phyloP scores from a whole-genome alignment of 2,888 invertebrate genomes.

The Dryobota labecula region DNA sequence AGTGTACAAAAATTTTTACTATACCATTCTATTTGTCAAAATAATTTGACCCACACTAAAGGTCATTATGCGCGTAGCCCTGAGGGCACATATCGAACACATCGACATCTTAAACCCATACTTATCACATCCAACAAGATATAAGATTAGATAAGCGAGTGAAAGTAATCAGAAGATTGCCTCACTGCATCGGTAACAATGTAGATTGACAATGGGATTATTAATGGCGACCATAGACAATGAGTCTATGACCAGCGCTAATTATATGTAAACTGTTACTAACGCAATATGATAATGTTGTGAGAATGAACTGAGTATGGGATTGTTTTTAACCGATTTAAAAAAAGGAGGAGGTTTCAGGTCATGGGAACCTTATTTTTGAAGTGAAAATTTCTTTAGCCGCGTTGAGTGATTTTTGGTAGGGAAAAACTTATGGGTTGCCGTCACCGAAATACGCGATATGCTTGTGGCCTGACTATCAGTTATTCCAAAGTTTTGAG shows the following conservation, averaged over 20 bases:
- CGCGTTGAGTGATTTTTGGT: too few species aligned
- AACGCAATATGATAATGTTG: constrained; percentile 35
- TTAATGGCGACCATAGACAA: constrained; percentile 57
- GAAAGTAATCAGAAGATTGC: constrained; percentile 56
- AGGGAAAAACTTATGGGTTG: too few species aligned
- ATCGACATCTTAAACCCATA: constrained; percentile 13
- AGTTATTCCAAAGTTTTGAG: too few species aligned
- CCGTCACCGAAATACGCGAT: too few species aligned
- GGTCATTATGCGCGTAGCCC: background rate
- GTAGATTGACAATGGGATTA: constrained; percentile 60
- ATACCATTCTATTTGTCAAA: background rate
- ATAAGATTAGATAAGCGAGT: constrained; percentile 37
- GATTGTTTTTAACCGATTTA: too few species aligned
- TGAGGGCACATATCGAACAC: background rate
- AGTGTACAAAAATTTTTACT: background rate
- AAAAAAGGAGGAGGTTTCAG: too few species aligned
- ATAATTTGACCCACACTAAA: constrained; percentile 1
- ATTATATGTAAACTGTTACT: constrained; percentile 36
- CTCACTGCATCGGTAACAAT: constrained; percentile 42
- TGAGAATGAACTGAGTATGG: background rate
- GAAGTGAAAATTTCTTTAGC: too few species aligned
- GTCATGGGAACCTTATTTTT: too few species aligned
- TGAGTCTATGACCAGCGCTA: constrained; percentile 49
- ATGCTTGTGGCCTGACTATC: too few species aligned
- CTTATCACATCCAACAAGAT: constrained; percentile 29